These are phyloP conservation scores for Halcyon chelicuti DNA, from an alignment of 2,797 vertebrate genomes.

Conservation along the genomic window DNA sequence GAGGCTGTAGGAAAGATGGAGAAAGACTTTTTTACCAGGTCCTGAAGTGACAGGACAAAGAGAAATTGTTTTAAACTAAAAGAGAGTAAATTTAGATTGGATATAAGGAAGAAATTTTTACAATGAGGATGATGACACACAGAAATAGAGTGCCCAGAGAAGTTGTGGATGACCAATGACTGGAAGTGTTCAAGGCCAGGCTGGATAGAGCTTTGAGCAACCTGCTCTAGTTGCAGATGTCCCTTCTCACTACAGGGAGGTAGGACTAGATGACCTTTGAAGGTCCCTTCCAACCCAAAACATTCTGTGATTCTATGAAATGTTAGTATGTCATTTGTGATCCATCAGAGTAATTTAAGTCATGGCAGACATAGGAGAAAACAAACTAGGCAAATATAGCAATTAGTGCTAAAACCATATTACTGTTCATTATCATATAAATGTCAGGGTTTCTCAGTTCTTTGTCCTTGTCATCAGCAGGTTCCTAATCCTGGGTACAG, in stretches of 20 bases:
- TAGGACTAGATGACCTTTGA: not conserved
- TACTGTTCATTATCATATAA: not conserved
- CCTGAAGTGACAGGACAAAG: not conserved
- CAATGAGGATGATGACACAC: rapidly evolving
- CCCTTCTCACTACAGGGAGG: rapidly evolving
- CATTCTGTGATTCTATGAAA: not conserved
- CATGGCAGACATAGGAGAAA: not conserved
- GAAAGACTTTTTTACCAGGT: not conserved
- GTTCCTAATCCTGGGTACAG: not conserved
- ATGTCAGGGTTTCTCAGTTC: not conserved
- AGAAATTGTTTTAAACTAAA: not conserved
- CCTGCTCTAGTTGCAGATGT: not conserved
- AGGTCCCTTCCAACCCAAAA: not conserved
- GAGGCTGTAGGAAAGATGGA: not conserved
- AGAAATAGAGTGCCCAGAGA: not conserved
- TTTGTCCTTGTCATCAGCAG: not conserved
- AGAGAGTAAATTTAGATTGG: not conserved
- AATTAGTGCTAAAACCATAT: not conserved
- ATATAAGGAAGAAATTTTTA: not conserved
- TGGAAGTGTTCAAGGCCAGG: not conserved
- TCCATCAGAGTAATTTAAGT: not conserved
- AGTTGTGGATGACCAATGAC: rapidly evolving
- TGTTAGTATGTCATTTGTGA: not conserved
- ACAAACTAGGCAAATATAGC: not conserved
- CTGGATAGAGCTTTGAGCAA: not conserved